Conservation (phyloP, 2,888 invertebrate genomes). For the Xanthorhoe designata region DNA sequence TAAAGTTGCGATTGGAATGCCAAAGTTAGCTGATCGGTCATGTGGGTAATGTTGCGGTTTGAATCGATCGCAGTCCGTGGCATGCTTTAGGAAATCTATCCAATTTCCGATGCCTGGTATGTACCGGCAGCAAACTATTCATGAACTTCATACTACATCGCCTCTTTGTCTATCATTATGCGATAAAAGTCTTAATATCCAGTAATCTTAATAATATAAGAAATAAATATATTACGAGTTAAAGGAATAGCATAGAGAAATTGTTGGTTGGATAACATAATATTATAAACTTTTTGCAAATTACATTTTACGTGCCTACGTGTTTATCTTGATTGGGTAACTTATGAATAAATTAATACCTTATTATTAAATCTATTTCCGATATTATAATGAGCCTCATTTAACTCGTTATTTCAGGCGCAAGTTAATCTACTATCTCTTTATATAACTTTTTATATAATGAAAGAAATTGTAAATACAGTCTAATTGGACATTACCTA, state of each 20-base stretch:
- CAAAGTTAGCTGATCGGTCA: background rate
- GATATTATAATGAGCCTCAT: background rate
- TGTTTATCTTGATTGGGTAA: too few species aligned
- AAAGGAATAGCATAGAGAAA: too few species aligned
- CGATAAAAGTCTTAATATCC: too few species aligned
- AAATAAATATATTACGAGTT: too few species aligned
- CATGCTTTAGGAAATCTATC: background rate
- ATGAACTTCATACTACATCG: too few species aligned
- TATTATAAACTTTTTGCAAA: too few species aligned
- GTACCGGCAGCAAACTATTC: too few species aligned
- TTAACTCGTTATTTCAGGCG: background rate
- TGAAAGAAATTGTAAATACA: background rate
- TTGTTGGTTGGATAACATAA: too few species aligned
- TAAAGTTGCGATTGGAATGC: background rate
- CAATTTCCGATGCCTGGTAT: background rate
- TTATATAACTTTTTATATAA: conserved; percentile 5
- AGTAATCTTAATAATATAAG: too few species aligned
- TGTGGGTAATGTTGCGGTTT: background rate
- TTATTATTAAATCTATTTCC: background rate
- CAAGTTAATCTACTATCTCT: background rate
- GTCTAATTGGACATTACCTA: background rate
- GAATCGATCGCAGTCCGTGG: background rate
- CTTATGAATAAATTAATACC: background rate
- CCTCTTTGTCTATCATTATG: background rate
- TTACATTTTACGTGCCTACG: background rate